Evolutionary conservation across 2,113 vertebrate genomes (phyloP).

Genomic region (Rhinolophus sinicus): DNA sequence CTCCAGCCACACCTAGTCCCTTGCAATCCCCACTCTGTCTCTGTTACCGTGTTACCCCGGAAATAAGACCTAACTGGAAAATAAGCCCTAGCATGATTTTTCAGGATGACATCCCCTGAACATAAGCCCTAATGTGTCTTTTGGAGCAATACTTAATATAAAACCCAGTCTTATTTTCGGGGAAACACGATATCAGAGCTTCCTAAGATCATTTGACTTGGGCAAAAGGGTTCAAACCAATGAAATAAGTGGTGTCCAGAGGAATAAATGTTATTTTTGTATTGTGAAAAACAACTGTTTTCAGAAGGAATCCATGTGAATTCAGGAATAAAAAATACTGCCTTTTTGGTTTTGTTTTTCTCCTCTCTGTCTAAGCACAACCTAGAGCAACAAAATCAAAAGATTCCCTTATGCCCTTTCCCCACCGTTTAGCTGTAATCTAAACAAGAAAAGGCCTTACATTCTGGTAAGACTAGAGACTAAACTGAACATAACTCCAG

Average conservation of each 20-base stretch:
- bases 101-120: no score
- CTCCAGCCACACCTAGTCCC: neutral
- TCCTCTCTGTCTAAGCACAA: neutral
- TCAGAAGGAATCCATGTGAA: neutral
- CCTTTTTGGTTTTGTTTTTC: neutral
- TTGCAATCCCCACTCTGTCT: neutral
- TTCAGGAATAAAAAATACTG: neutral
- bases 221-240: neutral
- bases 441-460: neutral
- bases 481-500: neutral
- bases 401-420: neutral
- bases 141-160: no score
- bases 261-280: neutral
- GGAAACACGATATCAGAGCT: neutral
- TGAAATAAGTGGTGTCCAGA: neutral
- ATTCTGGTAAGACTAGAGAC: neutral
- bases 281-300: neutral
- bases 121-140: no score
- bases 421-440: neutral
- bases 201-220: neutral
- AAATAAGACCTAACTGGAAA: no score
- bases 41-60: neutral
- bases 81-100: no score
- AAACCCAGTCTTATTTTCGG: no score
- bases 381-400: neutral